Percentiles rank a stretch among this genome's conserved stretches.
Conservation (phyloP, 2,113 vertebrate species). For the Daphoenositta chrysoptera region DNA sequence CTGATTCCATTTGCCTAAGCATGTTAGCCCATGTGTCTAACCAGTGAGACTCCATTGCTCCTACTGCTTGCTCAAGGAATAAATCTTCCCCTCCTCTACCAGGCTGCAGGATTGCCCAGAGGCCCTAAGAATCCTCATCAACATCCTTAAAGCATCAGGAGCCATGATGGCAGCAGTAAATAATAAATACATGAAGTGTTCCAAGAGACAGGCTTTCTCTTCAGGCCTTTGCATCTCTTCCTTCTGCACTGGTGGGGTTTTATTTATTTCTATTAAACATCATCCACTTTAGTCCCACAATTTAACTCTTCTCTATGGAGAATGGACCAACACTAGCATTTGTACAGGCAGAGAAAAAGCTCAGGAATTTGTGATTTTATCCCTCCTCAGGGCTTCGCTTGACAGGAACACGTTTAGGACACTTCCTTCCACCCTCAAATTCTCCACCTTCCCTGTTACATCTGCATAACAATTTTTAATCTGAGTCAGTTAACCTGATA, state of each 20-base stretch:
- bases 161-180: not conserved
- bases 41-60: not conserved
- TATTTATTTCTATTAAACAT: not conserved
- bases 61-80: not conserved
- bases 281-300: not conserved
- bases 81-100: not conserved
- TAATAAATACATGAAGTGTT: not conserved
- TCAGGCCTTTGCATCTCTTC: not conserved
- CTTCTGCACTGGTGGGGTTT: not conserved
- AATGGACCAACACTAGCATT: not conserved
- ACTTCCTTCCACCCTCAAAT: not conserved
- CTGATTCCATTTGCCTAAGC: not conserved
- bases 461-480: not conserved
- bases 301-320: not conserved
- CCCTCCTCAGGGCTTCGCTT: not conserved
- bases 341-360: not conserved
- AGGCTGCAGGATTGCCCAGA: not conserved
- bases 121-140: not conserved
- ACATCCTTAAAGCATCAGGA: not conserved
- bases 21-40: not conserved
- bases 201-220: not conserved
- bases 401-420: not conserved
- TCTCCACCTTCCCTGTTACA: not conserved
- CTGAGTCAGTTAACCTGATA: fast-evolving
- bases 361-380: not conserved